Conservation (phyloP, 2,888 invertebrate genomes). For the Hypselothyrea guttata region DNA sequence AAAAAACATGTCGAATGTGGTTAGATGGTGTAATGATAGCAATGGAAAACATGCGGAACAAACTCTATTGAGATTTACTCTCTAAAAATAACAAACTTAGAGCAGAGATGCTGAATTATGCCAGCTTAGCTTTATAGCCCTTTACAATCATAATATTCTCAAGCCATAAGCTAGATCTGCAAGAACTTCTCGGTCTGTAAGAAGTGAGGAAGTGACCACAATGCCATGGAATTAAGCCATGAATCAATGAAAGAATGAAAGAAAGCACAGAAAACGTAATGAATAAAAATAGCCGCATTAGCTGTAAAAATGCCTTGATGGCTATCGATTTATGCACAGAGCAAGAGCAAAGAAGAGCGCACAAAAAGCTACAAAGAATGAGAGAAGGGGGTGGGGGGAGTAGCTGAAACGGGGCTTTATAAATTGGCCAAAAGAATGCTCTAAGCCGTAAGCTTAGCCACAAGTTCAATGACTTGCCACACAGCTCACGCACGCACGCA, state of each 20-base stretch:
- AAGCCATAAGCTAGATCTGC: no score
- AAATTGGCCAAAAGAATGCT: constrained; percentile 72
- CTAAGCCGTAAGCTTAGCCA: constrained; percentile 59
- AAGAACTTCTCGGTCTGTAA: background rate
- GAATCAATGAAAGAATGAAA: constrained; percentile 45
- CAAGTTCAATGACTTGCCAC: constrained; percentile 69
- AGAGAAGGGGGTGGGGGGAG: constrained; percentile 8
- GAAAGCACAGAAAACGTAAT: constrained; percentile 70
- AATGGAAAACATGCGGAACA: constrained; percentile 8
- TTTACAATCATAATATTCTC: no score
- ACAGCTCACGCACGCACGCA: constrained; percentile 40
- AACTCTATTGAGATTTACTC: background rate
- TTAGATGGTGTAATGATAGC: constrained; percentile 41
- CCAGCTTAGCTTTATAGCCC: no score
- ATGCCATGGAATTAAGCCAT: constrained; percentile 9
- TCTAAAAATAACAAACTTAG: no score
- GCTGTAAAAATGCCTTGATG: constrained; percentile 75
- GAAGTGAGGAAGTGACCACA: constrained; percentile 20
- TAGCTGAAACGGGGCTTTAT: constrained; percentile 47
- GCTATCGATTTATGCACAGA: constrained; percentile 63
- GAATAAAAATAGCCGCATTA: constrained; percentile 78
- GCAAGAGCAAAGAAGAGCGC: constrained; percentile 6
- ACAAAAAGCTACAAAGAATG: constrained; percentile 5
- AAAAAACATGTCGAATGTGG: constrained; percentile 16
- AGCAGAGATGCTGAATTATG: no score